phyloP scores from a whole-genome alignment of 2,797 vertebrate species.

The Enteromius radiatus region DNA sequence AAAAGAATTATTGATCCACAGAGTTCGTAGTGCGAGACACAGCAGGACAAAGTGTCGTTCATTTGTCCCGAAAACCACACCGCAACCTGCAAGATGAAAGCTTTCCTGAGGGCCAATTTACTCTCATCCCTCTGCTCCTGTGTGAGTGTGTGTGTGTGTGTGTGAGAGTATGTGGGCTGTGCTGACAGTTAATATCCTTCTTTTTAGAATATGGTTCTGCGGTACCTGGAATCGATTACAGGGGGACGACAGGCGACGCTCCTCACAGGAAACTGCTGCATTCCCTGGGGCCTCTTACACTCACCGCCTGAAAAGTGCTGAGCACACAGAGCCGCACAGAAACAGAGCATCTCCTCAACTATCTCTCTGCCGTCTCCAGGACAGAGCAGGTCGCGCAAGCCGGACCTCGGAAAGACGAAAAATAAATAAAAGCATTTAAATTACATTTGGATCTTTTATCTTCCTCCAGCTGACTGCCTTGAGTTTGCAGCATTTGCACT shows the following conservation, averaged over 20 bases:
- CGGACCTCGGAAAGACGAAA: neutral
- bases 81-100: conserved; percentile 33
- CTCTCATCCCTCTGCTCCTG: conserved; percentile 37
- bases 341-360: conserved; percentile 38
- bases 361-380: conserved; percentile 25
- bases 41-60: conserved; percentile 32
- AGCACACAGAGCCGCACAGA: conserved; percentile 3
- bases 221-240: conserved; percentile 64
- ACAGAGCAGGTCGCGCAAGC: neutral
- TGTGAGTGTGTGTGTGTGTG: conserved; percentile 30
- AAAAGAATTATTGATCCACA: conserved; percentile 38
- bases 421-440: neutral
- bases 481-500: conserved; percentile 14
- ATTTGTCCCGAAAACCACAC: conserved; percentile 38
- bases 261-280: conserved; percentile 59
- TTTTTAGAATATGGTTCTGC: conserved; percentile 58
- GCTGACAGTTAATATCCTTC: conserved; percentile 55
- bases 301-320: conserved; percentile 8
- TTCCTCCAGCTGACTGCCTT: conserved; percentile 8
- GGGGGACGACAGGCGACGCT: conserved; percentile 53
- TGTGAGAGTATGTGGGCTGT: conserved; percentile 30
- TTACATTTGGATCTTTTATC: neutral
- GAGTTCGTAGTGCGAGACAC: conserved; percentile 15
- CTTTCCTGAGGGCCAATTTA: conserved; percentile 58
- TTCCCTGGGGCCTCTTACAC: conserved; percentile 53